These are phyloP conservation scores for Elgaria multicarinata DNA, from an alignment of 2,113 vertebrate genomes.

Conservation along the genomic window DNA sequence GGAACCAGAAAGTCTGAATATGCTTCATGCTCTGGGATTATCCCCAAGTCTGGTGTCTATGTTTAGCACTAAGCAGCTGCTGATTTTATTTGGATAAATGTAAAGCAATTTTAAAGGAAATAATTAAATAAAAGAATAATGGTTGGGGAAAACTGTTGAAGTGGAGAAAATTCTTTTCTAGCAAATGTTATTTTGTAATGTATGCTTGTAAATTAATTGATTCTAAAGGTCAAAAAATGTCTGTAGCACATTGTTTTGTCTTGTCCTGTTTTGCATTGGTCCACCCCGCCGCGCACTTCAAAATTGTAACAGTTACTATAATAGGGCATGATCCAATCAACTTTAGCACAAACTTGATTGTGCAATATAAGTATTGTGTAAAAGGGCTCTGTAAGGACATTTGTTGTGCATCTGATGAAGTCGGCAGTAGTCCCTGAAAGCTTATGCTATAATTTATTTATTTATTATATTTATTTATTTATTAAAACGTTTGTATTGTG, in stretches of 20 bases:
- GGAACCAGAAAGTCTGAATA: not conserved
- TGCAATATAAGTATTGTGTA: too few species aligned
- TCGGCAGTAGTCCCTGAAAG: too few species aligned
- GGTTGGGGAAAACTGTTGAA: not conserved
- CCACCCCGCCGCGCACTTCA: not conserved
- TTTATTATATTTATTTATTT: too few species aligned
- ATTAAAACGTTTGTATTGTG: too few species aligned
- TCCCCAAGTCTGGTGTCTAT: not conserved
- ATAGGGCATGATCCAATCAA: not conserved
- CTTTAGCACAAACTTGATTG: too few species aligned
- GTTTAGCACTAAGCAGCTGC: not conserved
- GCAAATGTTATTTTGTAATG: not conserved
- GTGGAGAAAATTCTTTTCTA: not conserved
- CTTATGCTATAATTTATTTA: too few species aligned
- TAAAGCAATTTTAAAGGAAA: conserved; percentile 22
- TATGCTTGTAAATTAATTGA: not conserved
- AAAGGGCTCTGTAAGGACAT: too few species aligned
- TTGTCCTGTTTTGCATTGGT: not conserved
- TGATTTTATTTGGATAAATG: conserved; percentile 31
- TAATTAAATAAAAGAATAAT: conserved; percentile 26
- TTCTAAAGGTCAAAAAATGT: not conserved
- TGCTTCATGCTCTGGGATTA: conserved; percentile 3
- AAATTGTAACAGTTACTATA: not conserved
- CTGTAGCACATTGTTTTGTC: too few species aligned
- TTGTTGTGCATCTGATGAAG: too few species aligned